These are phyloP conservation scores for Arctia plantaginis DNA, from an alignment of 2,888 invertebrate species.

Conservation along the genomic window DNA sequence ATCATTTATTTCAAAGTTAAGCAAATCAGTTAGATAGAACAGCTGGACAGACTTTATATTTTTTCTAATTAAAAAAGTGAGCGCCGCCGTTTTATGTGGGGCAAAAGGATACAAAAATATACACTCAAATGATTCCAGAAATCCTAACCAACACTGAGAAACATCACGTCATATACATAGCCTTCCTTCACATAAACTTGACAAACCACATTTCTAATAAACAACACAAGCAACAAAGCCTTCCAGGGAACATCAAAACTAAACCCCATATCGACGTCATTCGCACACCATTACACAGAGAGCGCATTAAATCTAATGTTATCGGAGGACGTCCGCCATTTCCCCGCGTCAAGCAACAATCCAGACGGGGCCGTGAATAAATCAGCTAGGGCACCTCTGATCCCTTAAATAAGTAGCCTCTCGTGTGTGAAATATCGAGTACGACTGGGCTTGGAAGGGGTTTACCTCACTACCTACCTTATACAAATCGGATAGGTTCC, in stretches of 20 bases:
- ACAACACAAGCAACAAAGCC: slow-evolving; percentile 15
- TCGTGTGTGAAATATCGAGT: slow-evolving; percentile 83
- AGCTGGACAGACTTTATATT: too few relatives aligned
- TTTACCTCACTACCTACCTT: slow-evolving; percentile 21
- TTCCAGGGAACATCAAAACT: slow-evolving; percentile 27
- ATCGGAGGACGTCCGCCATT: slow-evolving; percentile 49
- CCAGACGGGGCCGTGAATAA: slow-evolving; percentile 73
- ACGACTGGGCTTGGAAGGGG: slow-evolving; percentile 37
- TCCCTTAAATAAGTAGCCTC: slow-evolving; percentile 83
- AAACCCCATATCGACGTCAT: slow-evolving; percentile 36
- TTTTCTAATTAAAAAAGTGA: too few relatives aligned
- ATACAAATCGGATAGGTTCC: slow-evolving; percentile 11
- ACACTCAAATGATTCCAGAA: background rate
- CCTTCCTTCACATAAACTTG: background rate
- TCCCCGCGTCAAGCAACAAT: slow-evolving; percentile 58
- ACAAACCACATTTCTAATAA: slow-evolving; percentile 10
- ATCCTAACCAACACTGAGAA: background rate
- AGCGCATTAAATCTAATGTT: slow-evolving; percentile 41
- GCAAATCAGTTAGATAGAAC: too few relatives aligned
- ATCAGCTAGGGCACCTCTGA: slow-evolving; percentile 80
- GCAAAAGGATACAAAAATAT: too few relatives aligned
- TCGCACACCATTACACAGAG: slow-evolving; percentile 48
- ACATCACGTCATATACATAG: background rate
- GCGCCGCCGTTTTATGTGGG: too few relatives aligned
- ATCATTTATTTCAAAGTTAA: too few relatives aligned